Base-by-base conservation (phyloP, 2,113 vertebrate species). In the Trematomus loennbergii region DNA sequence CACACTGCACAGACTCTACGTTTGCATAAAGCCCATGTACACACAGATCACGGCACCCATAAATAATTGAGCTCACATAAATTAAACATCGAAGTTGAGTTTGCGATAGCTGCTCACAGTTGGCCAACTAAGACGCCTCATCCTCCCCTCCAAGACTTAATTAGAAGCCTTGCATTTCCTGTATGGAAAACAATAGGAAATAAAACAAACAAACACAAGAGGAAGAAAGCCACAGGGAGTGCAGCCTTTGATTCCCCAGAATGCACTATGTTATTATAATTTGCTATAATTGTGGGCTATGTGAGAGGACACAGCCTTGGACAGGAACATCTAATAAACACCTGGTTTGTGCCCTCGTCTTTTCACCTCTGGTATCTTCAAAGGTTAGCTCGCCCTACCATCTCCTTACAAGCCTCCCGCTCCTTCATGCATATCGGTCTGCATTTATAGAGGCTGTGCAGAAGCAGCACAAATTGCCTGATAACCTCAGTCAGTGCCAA, bases 51-150 rank as follows among this genome's bases (percentile, higher is more conserved):
- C 71, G 68, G 62, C 88, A 88, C 78, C 84, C 84, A 90, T 93
- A 89, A 93, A 93, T 94, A 91, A 91, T 91, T 79, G 54, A 91
- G 82, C 64, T n/a, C 73, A 84, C 83, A 91, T 93, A 87, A 92
- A 94, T 94, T 92, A 95, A 92, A 90, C 88, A 93, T 94, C 17
- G 86, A 75, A 80, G 77, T 77, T 18, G 78, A 85, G 84, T 79
- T 90, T 86, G 83, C 33, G 73, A 89, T 88, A 87, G 91, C 83
- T 22, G 52, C 82, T 82, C 87, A 78, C 84, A 80, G 83, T 82
- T 79, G 82, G 89, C 76, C 64, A 60, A 69, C 68, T 40, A 72
- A 80, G 82, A 85, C 18, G 61, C 75, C 71, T 65, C 69, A 36
- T 76, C 73, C 63, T 64, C 81, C 53, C 70, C 81, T 88, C 63